These are phyloP conservation scores for Petrosia ficiformis DNA, from an alignment of 37 sponge, comb jelly and placozoan genomes.

Conservation along the genomic window DNA sequence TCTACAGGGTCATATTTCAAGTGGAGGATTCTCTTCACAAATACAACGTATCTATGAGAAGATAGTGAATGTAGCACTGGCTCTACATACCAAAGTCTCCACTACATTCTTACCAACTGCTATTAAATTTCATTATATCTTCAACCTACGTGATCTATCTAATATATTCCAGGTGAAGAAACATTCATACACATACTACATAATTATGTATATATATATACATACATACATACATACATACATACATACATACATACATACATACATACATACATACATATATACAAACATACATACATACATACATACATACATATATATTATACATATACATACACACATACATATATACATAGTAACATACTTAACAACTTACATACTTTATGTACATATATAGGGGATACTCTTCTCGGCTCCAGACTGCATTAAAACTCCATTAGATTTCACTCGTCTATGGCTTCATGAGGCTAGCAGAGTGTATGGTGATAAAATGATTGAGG, in stretches of 20 bases:
- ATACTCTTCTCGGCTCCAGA: slow-evolving; percentile 77
- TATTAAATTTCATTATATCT: slow-evolving; percentile 99
- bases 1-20: slow-evolving; percentile 73
- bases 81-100: slow-evolving; percentile 84
- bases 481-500: slow-evolving; percentile 91
- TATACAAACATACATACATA: too few relatives aligned
- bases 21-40: slow-evolving; percentile 44
- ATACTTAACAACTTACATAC: neutral
- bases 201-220: neutral
- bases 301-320: too few relatives aligned
- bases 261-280: too few relatives aligned
- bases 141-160: slow-evolving; percentile 96
- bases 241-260: too few relatives aligned
- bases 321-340: neutral
- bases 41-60: slow-evolving; percentile 74
- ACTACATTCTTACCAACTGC: slow-evolving; percentile 95
- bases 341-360: neutral
- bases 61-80: slow-evolving; percentile 74
- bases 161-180: slow-evolving; percentile 87
- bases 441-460: slow-evolving; percentile 94
- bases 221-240: too few relatives aligned
- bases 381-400: slow-evolving; percentile 40
- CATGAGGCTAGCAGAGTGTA: slow-evolving; percentile 95
- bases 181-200: slow-evolving; percentile 4
- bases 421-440: slow-evolving; percentile 76